These are phyloP conservation scores for Condylura cristata DNA, from an alignment of 2,113 vertebrate genomes.

Conservation along the genomic window DNA sequence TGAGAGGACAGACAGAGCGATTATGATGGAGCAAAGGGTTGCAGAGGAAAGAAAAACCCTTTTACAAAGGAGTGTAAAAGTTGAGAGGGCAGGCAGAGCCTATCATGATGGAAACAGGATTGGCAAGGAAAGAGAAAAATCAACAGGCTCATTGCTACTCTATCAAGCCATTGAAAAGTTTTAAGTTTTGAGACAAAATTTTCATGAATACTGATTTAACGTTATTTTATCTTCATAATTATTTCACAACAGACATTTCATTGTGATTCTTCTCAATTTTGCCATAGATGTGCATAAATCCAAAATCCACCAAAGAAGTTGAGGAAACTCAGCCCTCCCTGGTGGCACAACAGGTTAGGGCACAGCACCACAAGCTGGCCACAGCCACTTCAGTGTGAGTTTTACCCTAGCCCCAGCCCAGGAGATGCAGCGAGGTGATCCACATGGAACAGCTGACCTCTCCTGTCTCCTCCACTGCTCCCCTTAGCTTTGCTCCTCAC, in stretches of 20 bases:
- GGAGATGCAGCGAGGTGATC: no score
- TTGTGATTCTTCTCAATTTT: neutral
- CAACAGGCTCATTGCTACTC: neutral
- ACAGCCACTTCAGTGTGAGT: no score
- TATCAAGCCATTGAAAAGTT: neutral
- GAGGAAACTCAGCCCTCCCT: no score
- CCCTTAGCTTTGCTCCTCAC: no score
- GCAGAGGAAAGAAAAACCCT: neutral
- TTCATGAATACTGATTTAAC: neutral
- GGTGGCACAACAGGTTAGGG: no score
- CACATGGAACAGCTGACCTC: no score
- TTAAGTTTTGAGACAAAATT: neutral
- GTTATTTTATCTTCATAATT: neutral
- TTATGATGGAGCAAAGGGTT: neutral
- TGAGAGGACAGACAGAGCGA: neutral
- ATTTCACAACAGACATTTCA: neutral
- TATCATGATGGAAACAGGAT: accelerated
- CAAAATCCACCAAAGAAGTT: neutral
- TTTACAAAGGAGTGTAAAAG: no score
- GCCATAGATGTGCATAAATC: neutral
- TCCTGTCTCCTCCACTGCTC: no score
- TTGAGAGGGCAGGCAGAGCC: neutral
- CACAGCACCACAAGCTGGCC: no score
- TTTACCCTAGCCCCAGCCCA: no score
- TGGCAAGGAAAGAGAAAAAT: neutral